Evolutionary conservation across 1,140 invertebrate genomes (phyloP), one percentile per base, ranked within the genome.

Genomic region (Leptinotarsa lineolata): DNA sequence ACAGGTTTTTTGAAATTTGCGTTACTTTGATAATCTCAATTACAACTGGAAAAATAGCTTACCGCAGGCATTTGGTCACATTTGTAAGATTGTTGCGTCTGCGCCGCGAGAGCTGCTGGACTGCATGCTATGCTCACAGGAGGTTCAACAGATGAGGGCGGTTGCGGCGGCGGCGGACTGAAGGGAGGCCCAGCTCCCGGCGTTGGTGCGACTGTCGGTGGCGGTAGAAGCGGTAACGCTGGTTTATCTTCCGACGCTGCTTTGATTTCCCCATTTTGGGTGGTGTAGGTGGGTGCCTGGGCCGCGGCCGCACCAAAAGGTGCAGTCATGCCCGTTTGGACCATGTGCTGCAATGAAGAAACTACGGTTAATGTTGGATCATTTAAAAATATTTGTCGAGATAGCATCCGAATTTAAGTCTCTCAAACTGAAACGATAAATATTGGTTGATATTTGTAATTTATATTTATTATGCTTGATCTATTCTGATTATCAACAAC

Each of bases 271-370:
- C 90, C 91, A 81, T 91, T 92, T 80, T 90, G 88, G 83, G 92
- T 88, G 87, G 91, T 86, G 88, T 90, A 85, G 89, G 87, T 89
- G 87, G 92, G 92, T 88, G 91, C 92, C 83, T 89, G 88, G 58
- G 93, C 89, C 88, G 87, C 89, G 86, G 92, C 92, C 88, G 91
- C 92, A 88, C 78, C 90, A 88, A 87, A 92, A 95, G 24, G 24
- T n/a, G 15, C 13, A 12, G 67, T 39, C 30, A 71, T 54, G 81
- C 94, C 94, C 88, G 94, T 93, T 88, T 95, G 94, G 88, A 97
- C 95, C 93, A 96, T 95, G 89, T 96, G 95, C 95, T 96, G 90
- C 20, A 93, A 93, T 76, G 85, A 82, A 80, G 85, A 86, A 54
- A 54, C 4, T 54, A 16, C 12, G 2, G 48, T 54, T 54, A 54